These are phyloP conservation scores for Ploceus nigricollis DNA, from an alignment of 2,113 vertebrate genomes.

Conservation along the genomic window DNA sequence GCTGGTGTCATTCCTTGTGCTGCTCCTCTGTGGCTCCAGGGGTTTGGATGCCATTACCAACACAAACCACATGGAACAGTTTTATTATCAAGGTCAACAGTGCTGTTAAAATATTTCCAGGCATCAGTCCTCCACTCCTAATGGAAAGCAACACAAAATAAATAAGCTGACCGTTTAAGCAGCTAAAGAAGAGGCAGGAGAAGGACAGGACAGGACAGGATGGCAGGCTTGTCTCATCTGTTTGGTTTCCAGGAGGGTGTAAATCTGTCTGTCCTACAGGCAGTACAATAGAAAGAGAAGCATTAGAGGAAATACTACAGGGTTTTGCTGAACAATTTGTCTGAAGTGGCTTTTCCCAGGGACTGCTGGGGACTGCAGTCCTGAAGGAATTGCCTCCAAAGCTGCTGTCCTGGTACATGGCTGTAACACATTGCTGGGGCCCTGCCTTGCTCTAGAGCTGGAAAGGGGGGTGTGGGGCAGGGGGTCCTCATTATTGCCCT, in stretches of 20 bases:
- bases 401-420: neutral
- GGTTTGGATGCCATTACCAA: neutral
- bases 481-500: neutral
- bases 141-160: conserved; percentile 52
- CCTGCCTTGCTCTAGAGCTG: neutral
- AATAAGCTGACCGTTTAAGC: conserved; percentile 8
- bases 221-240: neutral
- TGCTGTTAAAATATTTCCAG: conserved; percentile 30
- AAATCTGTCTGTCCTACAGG: neutral
- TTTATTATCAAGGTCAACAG: conserved; percentile 54
- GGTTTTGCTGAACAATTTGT: neutral
- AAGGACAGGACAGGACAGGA: neutral
- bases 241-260: neutral
- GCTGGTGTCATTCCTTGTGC: neutral
- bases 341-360: neutral
- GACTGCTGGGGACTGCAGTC: neutral
- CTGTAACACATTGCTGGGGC: neutral
- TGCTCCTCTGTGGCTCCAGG: neutral
- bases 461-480: neutral
- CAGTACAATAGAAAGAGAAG: neutral
- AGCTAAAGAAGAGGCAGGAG: neutral
- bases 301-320: neutral
- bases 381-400: neutral
- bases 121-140: conserved; percentile 8
- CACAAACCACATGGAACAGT: neutral